Evolutionary conservation across 2,797 vertebrate genomes (phyloP).

Genomic region (Varecia variegata): DNA sequence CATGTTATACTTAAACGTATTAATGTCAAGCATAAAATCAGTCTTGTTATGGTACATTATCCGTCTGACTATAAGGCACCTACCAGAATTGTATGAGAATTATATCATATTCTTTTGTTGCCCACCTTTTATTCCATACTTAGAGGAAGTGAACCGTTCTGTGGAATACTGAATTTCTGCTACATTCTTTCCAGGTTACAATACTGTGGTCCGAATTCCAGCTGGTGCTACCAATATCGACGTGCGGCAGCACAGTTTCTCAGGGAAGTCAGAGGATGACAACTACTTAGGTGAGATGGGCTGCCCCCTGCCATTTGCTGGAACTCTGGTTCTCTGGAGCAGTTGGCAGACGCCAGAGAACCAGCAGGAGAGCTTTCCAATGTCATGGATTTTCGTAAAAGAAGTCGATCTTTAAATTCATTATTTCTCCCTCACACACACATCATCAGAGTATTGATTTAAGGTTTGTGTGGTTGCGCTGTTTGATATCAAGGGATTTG

Average conservation of each 20-base stretch:
- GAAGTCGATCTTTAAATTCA: neutral
- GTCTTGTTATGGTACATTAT: constrained; percentile 38
- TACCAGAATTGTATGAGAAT: neutral
- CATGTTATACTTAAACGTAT: constrained; percentile 62
- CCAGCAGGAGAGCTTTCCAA: neutral
- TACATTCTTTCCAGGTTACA: constrained; percentile 91
- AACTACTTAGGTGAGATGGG: constrained; percentile 97
- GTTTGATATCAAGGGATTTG: neutral
- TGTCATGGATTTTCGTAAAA: neutral
- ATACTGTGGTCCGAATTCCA: constrained; percentile 95
- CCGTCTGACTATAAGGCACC: neutral
- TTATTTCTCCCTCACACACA: neutral
- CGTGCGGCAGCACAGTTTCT: constrained; percentile 98
- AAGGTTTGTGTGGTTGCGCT: neutral
- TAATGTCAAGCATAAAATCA: constrained; percentile 56
- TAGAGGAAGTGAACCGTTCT: constrained; percentile 51
- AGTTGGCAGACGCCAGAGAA: neutral
- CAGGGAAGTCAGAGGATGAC: constrained; percentile 97
- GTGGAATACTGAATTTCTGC: constrained; percentile 63
- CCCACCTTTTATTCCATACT: neutral
- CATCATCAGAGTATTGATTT: neutral
- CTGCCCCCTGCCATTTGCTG: neutral
- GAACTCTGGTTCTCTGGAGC: neutral
- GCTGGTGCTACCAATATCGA: constrained; percentile 98
- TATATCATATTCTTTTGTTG: constrained; percentile 21